These are phyloP conservation scores for Mimumesa dahlbomi DNA, from an alignment of 2,888 invertebrate species.

Conservation along the genomic window DNA sequence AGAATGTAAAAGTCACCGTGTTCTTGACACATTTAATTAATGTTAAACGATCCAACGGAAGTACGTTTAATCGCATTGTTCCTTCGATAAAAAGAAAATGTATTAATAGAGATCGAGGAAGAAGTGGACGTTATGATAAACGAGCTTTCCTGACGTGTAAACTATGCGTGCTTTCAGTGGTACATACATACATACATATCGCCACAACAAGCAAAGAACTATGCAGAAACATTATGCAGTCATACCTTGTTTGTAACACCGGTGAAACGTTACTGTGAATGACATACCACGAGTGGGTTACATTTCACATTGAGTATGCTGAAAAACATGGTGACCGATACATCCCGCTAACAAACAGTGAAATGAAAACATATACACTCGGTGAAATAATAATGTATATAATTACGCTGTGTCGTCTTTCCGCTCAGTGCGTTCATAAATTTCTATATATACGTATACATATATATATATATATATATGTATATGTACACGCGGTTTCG, in stretches of 20 bases:
- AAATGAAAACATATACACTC: no score
- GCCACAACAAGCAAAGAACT: slow-evolving; percentile 9
- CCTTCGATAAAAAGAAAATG: background rate
- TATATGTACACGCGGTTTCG: no score
- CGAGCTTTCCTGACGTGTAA: slow-evolving; percentile 6
- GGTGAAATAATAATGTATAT: no score
- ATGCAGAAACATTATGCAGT: slow-evolving; percentile 21
- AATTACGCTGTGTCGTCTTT: no score
- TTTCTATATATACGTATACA: no score
- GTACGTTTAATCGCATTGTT: slow-evolving; percentile 1
- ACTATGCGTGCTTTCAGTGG: slow-evolving; percentile 26
- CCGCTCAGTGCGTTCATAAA: no score
- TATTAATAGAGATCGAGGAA: background rate
- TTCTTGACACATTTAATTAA: slow-evolving; percentile 12
- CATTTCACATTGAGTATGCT: slow-evolving; percentile 1
- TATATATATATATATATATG: no score
- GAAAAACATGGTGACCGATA: background rate
- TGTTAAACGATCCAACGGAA: background rate
- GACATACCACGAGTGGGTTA: background rate
- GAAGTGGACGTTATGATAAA: slow-evolving; percentile 14
- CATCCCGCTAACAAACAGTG: no score
- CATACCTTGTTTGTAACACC: slow-evolving; percentile 5
- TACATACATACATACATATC: no score
- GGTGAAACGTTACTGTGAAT: slow-evolving; percentile 3
- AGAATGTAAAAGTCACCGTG: slow-evolving; percentile 1